These are phyloP conservation scores for Heterotilapia buettikoferi DNA, from an alignment of 2,113 vertebrate genomes.

Conservation along the genomic window DNA sequence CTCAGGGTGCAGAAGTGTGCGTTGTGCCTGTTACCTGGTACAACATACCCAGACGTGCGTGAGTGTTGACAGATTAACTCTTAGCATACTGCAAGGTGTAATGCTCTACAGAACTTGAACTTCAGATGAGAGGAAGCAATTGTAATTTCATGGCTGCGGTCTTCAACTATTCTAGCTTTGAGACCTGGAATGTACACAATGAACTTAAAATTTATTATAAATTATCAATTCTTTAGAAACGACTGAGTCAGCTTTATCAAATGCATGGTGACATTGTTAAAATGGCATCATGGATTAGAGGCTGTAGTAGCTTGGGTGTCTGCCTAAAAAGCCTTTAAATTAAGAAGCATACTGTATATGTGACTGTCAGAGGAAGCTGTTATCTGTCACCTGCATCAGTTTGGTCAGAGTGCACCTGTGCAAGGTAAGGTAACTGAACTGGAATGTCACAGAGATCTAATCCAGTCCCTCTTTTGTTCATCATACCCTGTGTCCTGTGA, in stretches of 20 bases:
- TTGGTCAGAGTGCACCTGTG: conserved; percentile 18
- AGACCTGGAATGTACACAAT: background rate
- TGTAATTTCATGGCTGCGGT: background rate
- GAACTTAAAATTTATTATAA: background rate
- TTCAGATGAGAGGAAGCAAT: background rate
- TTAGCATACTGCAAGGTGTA: background rate
- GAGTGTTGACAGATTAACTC: conserved; percentile 17
- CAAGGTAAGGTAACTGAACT: background rate
- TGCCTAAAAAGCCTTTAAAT: background rate
- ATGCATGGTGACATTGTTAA: background rate
- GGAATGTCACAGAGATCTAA: conserved; percentile 2
- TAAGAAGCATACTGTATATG: background rate
- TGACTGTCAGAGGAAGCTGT: background rate
- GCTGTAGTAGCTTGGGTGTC: background rate
- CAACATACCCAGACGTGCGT: background rate
- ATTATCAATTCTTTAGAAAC: background rate
- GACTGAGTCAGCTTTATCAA: background rate
- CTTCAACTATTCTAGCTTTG: background rate
- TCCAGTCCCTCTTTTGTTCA: background rate
- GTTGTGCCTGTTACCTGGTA: background rate
- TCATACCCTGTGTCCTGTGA: background rate
- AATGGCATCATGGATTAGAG: background rate
- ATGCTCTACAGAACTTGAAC: background rate
- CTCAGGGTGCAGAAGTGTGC: background rate
- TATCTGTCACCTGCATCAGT: conserved; percentile 27